Evolutionary conservation across 2,797 vertebrate species (phyloP), one percentile per base, ranked within the genome.

Genomic region (Alauda arvensis): DNA sequence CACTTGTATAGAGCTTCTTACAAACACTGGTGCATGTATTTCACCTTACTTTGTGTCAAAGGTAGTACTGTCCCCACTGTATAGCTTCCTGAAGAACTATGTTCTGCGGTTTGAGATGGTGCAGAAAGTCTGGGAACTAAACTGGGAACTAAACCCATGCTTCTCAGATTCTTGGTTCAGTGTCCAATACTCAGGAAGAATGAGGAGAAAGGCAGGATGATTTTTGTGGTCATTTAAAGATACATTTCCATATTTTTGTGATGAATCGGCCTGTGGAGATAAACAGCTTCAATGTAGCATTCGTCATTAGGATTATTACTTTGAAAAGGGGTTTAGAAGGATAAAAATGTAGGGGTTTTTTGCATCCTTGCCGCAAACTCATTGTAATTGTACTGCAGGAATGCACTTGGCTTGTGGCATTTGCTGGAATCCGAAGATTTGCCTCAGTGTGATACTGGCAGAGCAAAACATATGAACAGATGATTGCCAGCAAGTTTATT

Each of bases 381-480:
- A n/a, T 76, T 91, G 69, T 61, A 81, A 1, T 51, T 71, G 85
- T 74, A 55, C 43, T 83, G 74, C 34, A 91, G 65, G 87, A 89
- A 78, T 61, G 39, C 25, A 18, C 46, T 83, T 86, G 77, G 56
- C 77, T 87, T 63, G 31, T 85, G 82, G 82, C 74, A 70, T 91
- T 91, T 83, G 83, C 57, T 83, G 68, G 51, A 88, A 93, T 81
- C 83, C 77, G 87, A 89, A 81, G 57, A n/a, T 83, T 92, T 87
- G 77, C 74, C n/a, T 84, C 48, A 24, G 10, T 78, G 53, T 84
- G 65, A 67, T 79, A 59, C 14, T 87, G 85, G 77, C 85, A 89
- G 87, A 95, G 71, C 40, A 85, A 79, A 94, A 87, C 13, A 23
- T 71, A 85, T 39, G 84, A 92, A 87, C 66, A 84, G 82, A 82